Evolutionary conservation across 2,113 vertebrate species (phyloP).

Genomic region (Prochilodus magdalenae): DNA sequence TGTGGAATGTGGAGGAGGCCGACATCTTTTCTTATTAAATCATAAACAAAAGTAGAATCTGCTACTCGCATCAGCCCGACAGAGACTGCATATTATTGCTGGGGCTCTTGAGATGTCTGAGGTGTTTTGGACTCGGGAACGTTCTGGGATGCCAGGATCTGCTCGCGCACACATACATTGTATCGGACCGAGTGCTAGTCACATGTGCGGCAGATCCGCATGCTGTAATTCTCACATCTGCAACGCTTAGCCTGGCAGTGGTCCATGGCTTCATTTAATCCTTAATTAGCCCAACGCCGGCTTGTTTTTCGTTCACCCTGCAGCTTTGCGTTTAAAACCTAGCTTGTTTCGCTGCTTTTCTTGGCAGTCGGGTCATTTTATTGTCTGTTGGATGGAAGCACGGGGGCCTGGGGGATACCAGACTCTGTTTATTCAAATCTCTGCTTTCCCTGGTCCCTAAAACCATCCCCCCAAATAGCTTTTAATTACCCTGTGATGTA

Average conservation of each 20-base stretch:
- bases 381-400: constrained; percentile 32
- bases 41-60: constrained; percentile 5
- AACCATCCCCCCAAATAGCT: constrained; percentile 13
- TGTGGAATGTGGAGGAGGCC: constrained; percentile 4
- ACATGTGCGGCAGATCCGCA: constrained; percentile 24
- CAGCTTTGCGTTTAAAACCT: constrained; percentile 38
- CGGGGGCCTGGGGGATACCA: constrained; percentile 17
- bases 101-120: constrained; percentile 41
- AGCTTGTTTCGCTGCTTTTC: constrained; percentile 28
- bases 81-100: constrained; percentile 27
- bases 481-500: constrained; percentile 45
- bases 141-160: constrained; percentile 16
- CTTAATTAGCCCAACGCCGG: constrained; percentile 43
- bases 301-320: constrained; percentile 24
- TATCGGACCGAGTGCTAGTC: constrained; percentile 5
- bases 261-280: constrained; percentile 39
- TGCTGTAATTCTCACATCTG: constrained; percentile 18
- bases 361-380: constrained; percentile 33
- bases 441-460: neutral
- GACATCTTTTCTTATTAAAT: constrained; percentile 30
- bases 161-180: neutral
- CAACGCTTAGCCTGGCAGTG: constrained; percentile 36
- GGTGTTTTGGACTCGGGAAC: constrained; percentile 18
- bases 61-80: constrained; percentile 37
- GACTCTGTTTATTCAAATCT: constrained; percentile 24